These are phyloP conservation scores for Caenorhabditis virilis DNA, from an alignment of 2,888 invertebrate species.

Conservation along the genomic window DNA sequence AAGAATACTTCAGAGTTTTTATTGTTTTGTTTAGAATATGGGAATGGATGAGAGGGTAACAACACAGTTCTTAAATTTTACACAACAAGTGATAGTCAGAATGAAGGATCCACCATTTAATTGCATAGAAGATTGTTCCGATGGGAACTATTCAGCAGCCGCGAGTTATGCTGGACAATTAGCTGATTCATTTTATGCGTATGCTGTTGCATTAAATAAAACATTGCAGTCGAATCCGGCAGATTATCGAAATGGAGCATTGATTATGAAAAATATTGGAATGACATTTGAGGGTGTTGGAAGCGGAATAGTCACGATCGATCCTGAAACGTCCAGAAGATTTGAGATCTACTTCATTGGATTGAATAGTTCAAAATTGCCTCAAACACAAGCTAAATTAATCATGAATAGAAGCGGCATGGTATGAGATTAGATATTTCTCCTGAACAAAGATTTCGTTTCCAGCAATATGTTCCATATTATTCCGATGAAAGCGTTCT, in stretches of 20 bases:
- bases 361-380: slow-evolving; percentile 25
- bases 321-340: no score
- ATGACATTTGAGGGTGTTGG: slow-evolving; percentile 19
- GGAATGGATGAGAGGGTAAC: no score
- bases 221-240: slow-evolving; percentile 13
- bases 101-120: slow-evolving; percentile 53
- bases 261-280: slow-evolving; percentile 21
- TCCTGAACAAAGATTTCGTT: no score
- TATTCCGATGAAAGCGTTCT: slow-evolving; percentile 12
- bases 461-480: slow-evolving; percentile 16
- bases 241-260: slow-evolving; percentile 12
- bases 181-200: slow-evolving; percentile 38
- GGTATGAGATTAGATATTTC: no score
- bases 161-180: slow-evolving; percentile 34
- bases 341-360: slow-evolving; percentile 27
- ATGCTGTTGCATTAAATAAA: slow-evolving; percentile 34
- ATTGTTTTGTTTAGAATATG: no score
- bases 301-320: no score
- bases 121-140: slow-evolving; percentile 38
- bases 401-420: slow-evolving; percentile 6
- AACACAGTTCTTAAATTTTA: slow-evolving; percentile 40
- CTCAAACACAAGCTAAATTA: slow-evolving; percentile 22
- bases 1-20: no score
- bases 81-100: slow-evolving; percentile 44
- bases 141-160: slow-evolving; percentile 11